phyloP scores from a whole-genome alignment of 2,888 invertebrate species.

The Microctonus aethiopoides region DNA sequence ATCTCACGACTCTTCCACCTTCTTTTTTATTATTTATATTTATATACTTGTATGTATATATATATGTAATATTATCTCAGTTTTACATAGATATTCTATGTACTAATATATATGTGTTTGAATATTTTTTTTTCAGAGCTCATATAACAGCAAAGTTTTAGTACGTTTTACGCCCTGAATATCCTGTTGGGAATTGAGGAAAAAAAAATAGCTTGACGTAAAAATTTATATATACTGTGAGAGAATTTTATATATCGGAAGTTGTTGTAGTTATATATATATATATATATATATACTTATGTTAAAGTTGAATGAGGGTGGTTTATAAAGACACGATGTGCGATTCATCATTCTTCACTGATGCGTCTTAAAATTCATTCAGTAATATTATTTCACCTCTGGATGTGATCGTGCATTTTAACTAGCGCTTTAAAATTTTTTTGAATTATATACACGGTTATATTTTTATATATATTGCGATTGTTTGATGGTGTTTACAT shows the following conservation, averaged over 20 bases:
- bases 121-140: neutral
- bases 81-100: neutral
- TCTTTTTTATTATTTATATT: neutral
- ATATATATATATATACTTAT: too few species aligned
- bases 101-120: neutral
- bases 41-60: neutral
- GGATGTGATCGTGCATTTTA: conserved; percentile 32
- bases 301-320: conserved; percentile 10
- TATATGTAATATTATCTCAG: too few species aligned
- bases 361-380: conserved; percentile 44
- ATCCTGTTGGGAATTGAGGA: neutral
- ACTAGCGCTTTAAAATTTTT: conserved; percentile 24
- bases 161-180: neutral
- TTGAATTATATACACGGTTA: neutral
- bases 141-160: neutral
- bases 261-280: too few species aligned
- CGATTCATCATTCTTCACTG: conserved; percentile 49
- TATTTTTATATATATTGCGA: neutral
- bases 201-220: too few species aligned
- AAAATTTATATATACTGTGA: neutral
- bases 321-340: conserved; percentile 46
- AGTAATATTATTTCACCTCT: conserved; percentile 42
- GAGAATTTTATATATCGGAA: neutral
- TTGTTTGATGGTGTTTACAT: conserved; percentile 15
- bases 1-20: neutral